Percentiles rank a stretch among this genome's conserved stretches.
Evolutionary conservation across 1,140 invertebrate genomes (phyloP).

Genomic region (Diorhabda carinulata): DNA sequence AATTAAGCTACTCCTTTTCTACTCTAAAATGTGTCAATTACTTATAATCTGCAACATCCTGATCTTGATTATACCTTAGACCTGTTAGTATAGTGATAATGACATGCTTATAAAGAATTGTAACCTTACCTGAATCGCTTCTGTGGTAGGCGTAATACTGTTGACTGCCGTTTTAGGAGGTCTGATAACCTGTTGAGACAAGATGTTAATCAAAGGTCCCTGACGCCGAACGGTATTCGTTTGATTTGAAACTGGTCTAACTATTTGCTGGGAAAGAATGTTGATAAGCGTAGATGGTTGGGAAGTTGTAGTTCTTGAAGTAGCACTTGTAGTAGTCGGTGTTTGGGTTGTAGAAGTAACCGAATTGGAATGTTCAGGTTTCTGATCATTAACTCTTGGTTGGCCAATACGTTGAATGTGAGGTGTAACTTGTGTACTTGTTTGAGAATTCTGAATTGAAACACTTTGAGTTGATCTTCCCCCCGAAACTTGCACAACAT

Average conservation of each 20-base stretch:
- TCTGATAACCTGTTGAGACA: conserved; percentile 44
- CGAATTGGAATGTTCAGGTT: conserved; percentile 33
- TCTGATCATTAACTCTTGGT: conserved; percentile 37
- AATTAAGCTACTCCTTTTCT: too few relatives aligned
- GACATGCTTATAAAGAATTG: conserved; percentile 1
- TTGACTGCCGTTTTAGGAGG: conserved; percentile 21
- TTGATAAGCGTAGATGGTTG: conserved; percentile 48
- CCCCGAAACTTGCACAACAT: conserved; percentile 57
- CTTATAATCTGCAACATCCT: too few relatives aligned
- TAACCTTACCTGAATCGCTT: conserved; percentile 16
- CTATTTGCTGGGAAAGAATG: conserved; percentile 43
- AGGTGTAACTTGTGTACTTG: conserved; percentile 46
- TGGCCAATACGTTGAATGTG: conserved; percentile 50
- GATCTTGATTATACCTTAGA: neutral
- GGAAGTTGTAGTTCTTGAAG: conserved; percentile 27
- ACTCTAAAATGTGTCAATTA: too few relatives aligned
- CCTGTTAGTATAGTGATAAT: neutral
- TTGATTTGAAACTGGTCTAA: conserved; percentile 28
- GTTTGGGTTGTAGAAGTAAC: conserved; percentile 42
- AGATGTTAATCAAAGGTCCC: conserved; percentile 42
- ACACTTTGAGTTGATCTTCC: conserved; percentile 30
- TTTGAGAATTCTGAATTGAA: conserved; percentile 39
- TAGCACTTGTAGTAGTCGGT: conserved; percentile 30
- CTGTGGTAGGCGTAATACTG: conserved; percentile 3
- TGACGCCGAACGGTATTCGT: conserved; percentile 24